Evolutionary conservation across 2,113 vertebrate species (phyloP).

Genomic region (Malurus alboscapulatus): DNA sequence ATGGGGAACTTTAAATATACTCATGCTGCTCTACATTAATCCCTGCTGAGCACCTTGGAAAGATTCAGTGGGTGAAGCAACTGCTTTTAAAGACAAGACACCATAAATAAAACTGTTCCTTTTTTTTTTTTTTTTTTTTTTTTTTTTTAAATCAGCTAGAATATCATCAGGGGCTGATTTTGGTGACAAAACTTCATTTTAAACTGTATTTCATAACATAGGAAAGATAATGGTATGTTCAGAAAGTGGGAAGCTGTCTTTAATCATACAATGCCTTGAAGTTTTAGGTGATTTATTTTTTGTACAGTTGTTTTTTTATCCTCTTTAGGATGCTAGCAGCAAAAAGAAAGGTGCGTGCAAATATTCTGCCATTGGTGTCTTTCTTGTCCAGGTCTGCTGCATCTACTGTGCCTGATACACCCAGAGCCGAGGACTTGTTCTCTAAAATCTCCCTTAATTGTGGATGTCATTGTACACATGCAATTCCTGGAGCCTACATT

Average conservation of each 20-base stretch:
- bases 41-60: not conserved
- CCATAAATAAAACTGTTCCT: not conserved
- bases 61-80: slow-evolving; percentile 45
- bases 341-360: slow-evolving; percentile 33
- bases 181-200: slow-evolving; percentile 42
- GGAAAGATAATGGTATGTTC: slow-evolving; percentile 14
- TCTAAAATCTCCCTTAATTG: slow-evolving; percentile 12
- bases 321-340: not conserved
- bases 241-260: not conserved
- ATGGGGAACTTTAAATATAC: not conserved
- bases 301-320: not conserved
- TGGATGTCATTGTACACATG: not conserved
- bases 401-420: not conserved
- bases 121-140: not conserved
- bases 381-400: slow-evolving; percentile 12
- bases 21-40: not conserved
- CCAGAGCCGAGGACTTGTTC: not conserved
- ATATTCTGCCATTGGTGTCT: not conserved
- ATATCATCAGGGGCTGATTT: slow-evolving; percentile 9
- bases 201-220: slow-evolving; percentile 18
- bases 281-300: not conserved
- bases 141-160: not conserved
- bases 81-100: slow-evolving; percentile 22
- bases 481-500: not conserved
- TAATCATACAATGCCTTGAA: slow-evolving; percentile 4